These are phyloP conservation scores for Cinclus cinclus DNA, from an alignment of 2,113 vertebrate genomes.

Conservation along the genomic window DNA sequence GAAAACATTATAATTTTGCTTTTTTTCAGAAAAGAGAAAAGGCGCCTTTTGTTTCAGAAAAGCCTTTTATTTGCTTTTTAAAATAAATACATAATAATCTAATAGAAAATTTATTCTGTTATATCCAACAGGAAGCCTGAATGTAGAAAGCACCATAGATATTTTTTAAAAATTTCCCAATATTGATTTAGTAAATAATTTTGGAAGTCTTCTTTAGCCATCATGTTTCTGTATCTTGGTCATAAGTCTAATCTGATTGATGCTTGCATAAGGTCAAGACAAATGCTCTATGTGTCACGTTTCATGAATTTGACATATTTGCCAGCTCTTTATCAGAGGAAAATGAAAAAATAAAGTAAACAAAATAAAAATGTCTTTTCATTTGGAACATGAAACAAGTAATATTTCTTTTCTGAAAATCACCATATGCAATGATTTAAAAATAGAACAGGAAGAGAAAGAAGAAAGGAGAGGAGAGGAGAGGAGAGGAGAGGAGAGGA, in stretches of 20 bases:
- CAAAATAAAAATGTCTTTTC: not conserved
- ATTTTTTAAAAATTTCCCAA: not conserved
- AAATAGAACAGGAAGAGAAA: not conserved
- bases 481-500: no score
- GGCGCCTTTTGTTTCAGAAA: not conserved
- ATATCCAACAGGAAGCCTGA: not conserved
- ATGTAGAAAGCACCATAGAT: not conserved
- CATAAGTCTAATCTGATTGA: not conserved
- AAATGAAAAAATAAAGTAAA: conserved; percentile 1
- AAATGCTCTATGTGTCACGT: not conserved
- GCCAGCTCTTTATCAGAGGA: not conserved
- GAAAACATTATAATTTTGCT: not conserved
- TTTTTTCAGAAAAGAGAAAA: not conserved
- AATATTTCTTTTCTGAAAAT: conserved; percentile 4
- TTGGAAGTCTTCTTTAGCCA: not conserved
- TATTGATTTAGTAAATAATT: conserved; percentile 16
- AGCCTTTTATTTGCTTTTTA: conserved; percentile 20
- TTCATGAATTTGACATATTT: not conserved
- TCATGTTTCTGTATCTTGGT: not conserved
- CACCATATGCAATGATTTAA: not conserved
- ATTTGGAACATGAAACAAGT: not conserved
- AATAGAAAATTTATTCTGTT: not conserved
- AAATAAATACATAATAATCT: not conserved
- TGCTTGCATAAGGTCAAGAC: not conserved
- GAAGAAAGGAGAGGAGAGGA: no score